A percentile compares a stretch with the other conserved stretches of the same genome.
Conservation (phyloP, 2,888 invertebrate species). For the Mythimna loreyi region DNA sequence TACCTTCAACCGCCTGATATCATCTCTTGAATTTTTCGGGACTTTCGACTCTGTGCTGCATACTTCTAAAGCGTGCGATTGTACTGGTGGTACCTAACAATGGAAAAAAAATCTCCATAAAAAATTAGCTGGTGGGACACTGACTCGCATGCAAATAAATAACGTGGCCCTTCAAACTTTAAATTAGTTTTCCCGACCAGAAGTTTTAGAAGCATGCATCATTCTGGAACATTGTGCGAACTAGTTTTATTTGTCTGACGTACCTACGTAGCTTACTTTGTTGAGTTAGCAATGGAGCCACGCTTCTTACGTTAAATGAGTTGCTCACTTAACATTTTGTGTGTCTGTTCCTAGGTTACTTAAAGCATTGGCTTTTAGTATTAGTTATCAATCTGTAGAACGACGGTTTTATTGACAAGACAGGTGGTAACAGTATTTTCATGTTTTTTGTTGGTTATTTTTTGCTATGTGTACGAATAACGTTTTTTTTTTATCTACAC, state of each 20-base stretch:
- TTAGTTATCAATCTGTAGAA: not conserved
- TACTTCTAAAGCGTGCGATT: not conserved
- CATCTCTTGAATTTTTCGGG: no score
- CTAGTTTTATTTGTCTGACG: conserved; percentile 67
- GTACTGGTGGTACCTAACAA: conserved; percentile 25
- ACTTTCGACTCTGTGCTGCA: no score
- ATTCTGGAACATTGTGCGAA: conserved; percentile 68
- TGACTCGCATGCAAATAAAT: conserved; percentile 69
- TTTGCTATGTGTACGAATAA: no score
- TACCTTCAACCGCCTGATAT: no score
- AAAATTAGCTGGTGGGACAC: conserved; percentile 61
- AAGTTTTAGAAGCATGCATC: conserved; percentile 73
- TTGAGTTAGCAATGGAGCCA: conserved; percentile 33
- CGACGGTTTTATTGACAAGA: not conserved
- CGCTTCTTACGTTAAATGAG: conserved; percentile 26
- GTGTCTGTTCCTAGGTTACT: not conserved
- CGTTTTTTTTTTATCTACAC: no score
- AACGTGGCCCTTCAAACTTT: conserved; percentile 75
- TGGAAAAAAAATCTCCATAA: conserved; percentile 29
- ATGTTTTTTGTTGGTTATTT: no score
- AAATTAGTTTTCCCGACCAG: conserved; percentile 74
- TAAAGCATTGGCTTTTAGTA: not conserved
- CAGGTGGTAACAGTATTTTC: not conserved
- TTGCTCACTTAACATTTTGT: conserved; percentile 7
- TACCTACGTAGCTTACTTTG: conserved; percentile 43